phyloP scores from a whole-genome alignment of 2,113 vertebrate species.

The Anas platyrhynchos region DNA sequence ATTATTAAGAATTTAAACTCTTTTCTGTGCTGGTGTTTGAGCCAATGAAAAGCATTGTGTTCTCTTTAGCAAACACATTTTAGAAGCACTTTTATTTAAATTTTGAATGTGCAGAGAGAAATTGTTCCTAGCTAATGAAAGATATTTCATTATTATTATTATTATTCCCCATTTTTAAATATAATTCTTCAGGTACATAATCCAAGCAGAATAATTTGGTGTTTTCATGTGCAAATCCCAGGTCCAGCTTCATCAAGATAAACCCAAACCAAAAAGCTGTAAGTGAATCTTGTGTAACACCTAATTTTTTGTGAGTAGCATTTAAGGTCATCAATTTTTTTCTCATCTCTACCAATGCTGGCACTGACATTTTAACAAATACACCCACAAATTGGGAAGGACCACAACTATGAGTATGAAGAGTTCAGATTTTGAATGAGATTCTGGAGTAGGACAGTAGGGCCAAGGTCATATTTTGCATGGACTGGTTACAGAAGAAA shows the following conservation, averaged over 20 bases:
- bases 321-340: conserved; percentile 3
- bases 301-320: conserved; percentile 5
- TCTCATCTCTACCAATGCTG: conserved; percentile 11
- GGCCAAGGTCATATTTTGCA: not conserved
- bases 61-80: not conserved
- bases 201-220: not conserved
- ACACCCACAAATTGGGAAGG: not conserved
- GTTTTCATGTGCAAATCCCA: conserved; percentile 22
- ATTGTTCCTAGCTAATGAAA: not conserved
- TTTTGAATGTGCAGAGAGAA: conserved; percentile 8
- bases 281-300: conserved; percentile 1
- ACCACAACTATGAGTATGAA: not conserved
- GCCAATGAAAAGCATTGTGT: not conserved
- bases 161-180: not conserved
- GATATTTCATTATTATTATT: not conserved
- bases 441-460: not conserved
- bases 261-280: conserved; percentile 19
- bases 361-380: not conserved
- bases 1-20: not conserved
- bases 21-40: not conserved
- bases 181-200: not conserved
- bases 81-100: not conserved
- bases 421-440: not conserved
- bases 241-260: conserved; percentile 3
- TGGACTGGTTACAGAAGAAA: not conserved